A percentile compares a stretch with the other conserved stretches of the same genome.
Evolutionary conservation across 2,888 invertebrate genomes (phyloP).

Genomic region (Spialia ferax): DNA sequence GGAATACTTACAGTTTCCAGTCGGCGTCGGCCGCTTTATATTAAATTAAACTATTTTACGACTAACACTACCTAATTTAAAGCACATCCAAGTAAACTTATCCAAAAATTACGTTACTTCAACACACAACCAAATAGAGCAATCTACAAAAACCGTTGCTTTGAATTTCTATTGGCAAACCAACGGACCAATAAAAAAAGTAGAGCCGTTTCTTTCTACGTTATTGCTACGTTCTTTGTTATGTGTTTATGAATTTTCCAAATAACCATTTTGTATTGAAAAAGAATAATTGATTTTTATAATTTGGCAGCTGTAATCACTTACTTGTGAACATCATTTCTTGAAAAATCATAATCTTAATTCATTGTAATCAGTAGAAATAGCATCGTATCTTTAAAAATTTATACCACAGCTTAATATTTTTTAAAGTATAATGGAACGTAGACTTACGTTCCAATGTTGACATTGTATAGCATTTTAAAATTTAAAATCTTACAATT

Average conservation of each 20-base stretch:
- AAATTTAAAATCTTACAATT: background rate
- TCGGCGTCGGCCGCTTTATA: conserved; percentile 71
- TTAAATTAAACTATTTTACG: conserved; percentile 56
- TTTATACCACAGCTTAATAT: background rate
- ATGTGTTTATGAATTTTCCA: background rate
- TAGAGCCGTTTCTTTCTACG: conserved; percentile 13
- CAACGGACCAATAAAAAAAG: conserved; percentile 59
- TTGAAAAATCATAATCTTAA: too few species aligned
- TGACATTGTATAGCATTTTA: too few species aligned
- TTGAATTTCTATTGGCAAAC: conserved; percentile 69
- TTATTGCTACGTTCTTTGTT: too few species aligned
- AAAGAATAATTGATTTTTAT: background rate
- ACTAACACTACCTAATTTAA: conserved; percentile 58
- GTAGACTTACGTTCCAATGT: background rate
- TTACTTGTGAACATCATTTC: too few species aligned
- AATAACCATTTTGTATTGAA: background rate
- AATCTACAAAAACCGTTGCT: conserved; percentile 81
- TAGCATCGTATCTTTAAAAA: too few species aligned
- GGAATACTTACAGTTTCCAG: conserved; percentile 67
- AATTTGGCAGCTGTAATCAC: too few species aligned
- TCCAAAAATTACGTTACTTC: conserved; percentile 65
- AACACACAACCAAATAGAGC: conserved; percentile 74
- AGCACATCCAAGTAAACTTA: conserved; percentile 59
- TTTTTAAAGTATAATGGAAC: background rate
- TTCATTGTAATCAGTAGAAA: too few species aligned